These are phyloP conservation scores for Dicyrtomina minuta DNA, from an alignment of 2,888 invertebrate genomes.

Conservation along the genomic window DNA sequence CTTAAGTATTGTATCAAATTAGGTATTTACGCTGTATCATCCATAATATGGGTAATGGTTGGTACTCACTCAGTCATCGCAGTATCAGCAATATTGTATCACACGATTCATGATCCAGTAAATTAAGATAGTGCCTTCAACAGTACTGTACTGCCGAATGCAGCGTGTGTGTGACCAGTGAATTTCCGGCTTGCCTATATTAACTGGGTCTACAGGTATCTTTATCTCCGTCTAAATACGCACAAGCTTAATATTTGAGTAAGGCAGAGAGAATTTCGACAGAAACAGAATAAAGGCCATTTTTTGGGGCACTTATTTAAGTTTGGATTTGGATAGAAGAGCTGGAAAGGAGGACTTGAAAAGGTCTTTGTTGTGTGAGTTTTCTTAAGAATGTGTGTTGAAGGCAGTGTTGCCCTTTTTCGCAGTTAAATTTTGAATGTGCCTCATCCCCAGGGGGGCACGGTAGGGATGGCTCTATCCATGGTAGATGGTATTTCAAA, in stretches of 20 bases:
- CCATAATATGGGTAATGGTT: no score
- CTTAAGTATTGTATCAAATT: no score
- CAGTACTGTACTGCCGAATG: no score
- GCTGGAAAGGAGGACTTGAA: slow-evolving; percentile 12
- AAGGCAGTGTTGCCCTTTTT: slow-evolving; percentile 34
- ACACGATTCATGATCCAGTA: no score
- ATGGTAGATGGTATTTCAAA: slow-evolving; percentile 16
- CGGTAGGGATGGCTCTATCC: slow-evolving; percentile 4
- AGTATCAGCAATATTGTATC: no score
- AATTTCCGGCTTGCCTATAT: no score
- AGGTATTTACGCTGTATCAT: no score
- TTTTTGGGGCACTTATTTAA: no score
- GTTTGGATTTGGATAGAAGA: slow-evolving; percentile 16
- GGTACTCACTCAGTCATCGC: no score
- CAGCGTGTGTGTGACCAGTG: no score
- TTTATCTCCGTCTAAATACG: background rate
- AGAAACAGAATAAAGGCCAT: slow-evolving; percentile 8
- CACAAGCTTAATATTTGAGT: background rate
- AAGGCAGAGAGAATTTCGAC: slow-evolving; percentile 1
- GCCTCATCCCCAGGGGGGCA: slow-evolving; percentile 25
- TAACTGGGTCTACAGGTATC: background rate
- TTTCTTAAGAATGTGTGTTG: slow-evolving; percentile 28
- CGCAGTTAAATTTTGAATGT: slow-evolving; percentile 24
- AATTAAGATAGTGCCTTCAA: no score
- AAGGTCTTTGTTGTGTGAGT: slow-evolving; percentile 23